Conservation (phyloP, 1,140 invertebrate species). For the Diabrotica virgifera region DNA sequence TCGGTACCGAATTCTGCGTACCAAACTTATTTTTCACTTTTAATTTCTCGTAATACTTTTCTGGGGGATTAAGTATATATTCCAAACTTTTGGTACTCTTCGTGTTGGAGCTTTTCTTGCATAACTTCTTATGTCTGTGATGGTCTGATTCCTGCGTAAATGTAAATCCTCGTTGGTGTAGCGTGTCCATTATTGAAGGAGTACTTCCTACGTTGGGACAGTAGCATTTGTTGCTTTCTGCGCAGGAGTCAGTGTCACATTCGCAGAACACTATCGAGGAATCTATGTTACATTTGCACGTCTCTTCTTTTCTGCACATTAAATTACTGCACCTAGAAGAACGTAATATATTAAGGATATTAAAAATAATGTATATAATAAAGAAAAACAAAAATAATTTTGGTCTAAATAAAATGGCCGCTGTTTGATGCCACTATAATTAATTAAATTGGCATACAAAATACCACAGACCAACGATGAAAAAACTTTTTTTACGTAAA, state of each 20-base stretch:
- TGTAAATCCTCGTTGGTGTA: conserved; percentile 53
- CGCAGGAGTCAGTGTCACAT: conserved; percentile 83
- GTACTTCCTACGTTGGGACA: conserved; percentile 55
- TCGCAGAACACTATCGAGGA: conserved; percentile 56
- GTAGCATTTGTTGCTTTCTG: conserved; percentile 86
- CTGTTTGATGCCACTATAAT: too few species aligned
- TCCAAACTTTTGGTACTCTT: conserved; percentile 58
- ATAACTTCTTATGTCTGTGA: conserved; percentile 44
- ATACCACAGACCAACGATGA: too few species aligned
- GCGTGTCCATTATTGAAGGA: conserved; percentile 52
- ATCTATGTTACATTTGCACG: conserved; percentile 66
- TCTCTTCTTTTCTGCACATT: conserved; percentile 50
- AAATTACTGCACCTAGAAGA: conserved; percentile 8
- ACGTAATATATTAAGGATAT: not conserved
- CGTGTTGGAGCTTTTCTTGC: conserved; percentile 46
- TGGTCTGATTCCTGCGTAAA: conserved; percentile 50
- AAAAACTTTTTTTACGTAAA: too few species aligned
- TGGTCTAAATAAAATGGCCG: too few species aligned
- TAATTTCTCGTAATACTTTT: conserved; percentile 49
- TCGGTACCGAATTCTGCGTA: conserved; percentile 13
- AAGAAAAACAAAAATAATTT: too few species aligned
- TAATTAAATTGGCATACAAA: too few species aligned
- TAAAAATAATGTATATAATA: too few species aligned
- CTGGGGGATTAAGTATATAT: conserved; percentile 50
- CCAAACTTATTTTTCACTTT: conserved; percentile 29